Percentiles rank a stretch among this genome's conserved stretches.
phyloP scores from a whole-genome alignment of 2,113 vertebrate genomes.

The Zapornia atra region DNA sequence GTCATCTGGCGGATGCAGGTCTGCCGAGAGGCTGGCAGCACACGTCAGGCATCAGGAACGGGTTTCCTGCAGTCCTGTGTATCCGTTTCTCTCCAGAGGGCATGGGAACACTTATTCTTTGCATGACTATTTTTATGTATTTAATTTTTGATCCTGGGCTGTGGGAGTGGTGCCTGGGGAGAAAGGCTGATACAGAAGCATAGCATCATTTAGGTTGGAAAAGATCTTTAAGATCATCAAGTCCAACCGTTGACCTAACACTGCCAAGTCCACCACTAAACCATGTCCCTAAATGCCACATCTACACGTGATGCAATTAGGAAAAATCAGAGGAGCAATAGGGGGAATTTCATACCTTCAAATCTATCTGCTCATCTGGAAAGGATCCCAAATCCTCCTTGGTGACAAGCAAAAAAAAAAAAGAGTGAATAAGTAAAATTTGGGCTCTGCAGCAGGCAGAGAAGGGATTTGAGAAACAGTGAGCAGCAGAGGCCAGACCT shows the following conservation, averaged over 20 bases:
- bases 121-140: background rate
- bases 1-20: background rate
- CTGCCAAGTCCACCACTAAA: too few relatives aligned
- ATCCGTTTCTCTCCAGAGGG: background rate
- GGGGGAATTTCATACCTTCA: conserved; percentile 29
- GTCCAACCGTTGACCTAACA: too few relatives aligned
- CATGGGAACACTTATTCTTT: background rate
- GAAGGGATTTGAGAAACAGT: background rate
- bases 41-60: fast-evolving
- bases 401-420: background rate
- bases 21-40: fast-evolving
- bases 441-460: background rate
- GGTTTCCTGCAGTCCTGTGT: background rate
- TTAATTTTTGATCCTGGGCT: background rate
- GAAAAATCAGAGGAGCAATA: conserved; percentile 4
- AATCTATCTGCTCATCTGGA: conserved; percentile 1
- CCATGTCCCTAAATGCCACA: too few relatives aligned
- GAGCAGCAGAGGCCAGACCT: background rate
- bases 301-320: background rate
- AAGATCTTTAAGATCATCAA: too few relatives aligned
- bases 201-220: too few relatives aligned
- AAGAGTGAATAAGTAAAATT: background rate
- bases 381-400: background rate
- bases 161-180: background rate
- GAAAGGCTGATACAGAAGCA: background rate